A percentile compares a stretch with the other conserved stretches of the same genome.
Evolutionary conservation across 2,113 vertebrate species (phyloP).

Genomic region (Gnathonemus echidnorhynchus): DNA sequence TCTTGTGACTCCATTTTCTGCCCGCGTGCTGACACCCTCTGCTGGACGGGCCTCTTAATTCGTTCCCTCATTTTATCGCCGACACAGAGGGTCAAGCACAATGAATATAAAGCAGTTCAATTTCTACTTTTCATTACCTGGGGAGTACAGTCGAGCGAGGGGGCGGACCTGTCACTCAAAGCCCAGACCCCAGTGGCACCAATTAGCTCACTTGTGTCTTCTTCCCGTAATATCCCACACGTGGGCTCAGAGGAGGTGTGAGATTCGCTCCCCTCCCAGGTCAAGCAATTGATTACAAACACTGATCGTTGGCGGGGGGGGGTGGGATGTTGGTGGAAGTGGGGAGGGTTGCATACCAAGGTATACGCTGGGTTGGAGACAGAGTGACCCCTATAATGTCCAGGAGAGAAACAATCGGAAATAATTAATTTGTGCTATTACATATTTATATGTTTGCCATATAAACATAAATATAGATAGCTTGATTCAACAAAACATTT

Average conservation of each 20-base stretch:
- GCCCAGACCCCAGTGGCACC: not conserved
- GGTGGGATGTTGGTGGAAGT: too few species aligned
- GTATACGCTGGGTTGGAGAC: not conserved
- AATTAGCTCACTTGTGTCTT: conserved; percentile 11
- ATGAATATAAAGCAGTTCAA: conserved; percentile 22
- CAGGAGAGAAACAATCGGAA: not conserved
- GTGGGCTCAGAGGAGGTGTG: not conserved
- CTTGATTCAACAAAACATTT: too few species aligned
- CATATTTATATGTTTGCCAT: not conserved
- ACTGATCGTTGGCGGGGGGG: not conserved
- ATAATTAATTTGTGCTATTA: not conserved
- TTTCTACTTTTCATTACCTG: conserved; percentile 16
- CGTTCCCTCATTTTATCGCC: not conserved
- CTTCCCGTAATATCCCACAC: conserved; percentile 8
- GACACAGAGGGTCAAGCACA: not conserved
- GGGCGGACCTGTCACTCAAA: conserved; percentile 11
- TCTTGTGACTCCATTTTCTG: not conserved
- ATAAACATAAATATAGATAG: not conserved
- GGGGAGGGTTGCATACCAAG: not conserved
- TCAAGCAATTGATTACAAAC: not conserved
- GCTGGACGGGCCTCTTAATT: not conserved
- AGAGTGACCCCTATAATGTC: not conserved
- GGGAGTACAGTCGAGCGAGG: not conserved
- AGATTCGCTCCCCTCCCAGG: not conserved
- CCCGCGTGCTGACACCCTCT: not conserved